Base-by-base conservation (phyloP, 2,113 vertebrate species). In the Brachyhypopomus gauderio region DNA sequence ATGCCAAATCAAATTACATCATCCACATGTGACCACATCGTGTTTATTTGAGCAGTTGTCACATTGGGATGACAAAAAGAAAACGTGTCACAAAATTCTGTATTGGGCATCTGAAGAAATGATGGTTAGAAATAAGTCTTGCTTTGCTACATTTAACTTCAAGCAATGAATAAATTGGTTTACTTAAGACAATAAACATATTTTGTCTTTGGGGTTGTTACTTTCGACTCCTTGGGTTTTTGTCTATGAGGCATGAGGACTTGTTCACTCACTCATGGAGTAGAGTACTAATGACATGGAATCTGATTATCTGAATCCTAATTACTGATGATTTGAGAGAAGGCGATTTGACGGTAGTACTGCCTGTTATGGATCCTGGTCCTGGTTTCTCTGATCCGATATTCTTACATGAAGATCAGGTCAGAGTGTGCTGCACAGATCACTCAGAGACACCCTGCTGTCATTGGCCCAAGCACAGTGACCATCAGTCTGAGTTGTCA, bases 401-500 rank as follows among this genome's bases (percentile, higher is more conserved):
- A 25, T 76, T 84, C 36, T 75, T 62, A 20, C 34, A 0, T 72
- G 23, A 22, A 63, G 30, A 74, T 14, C 23, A 38, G 41, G 67
- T 23, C 9, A 62, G 38, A 62, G 58, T 82, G 17, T 9, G 23
- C 63, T 23, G 30, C 23, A 52, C 19, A 41, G 20, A 23, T 38
- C 30, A 41, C 58, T 38, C 14, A 6, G 48, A 2, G 48, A 27
- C 81, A 70, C 4, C 83, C 88, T 79, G 83, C 85, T 88, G 86
- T 79, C 83, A 80, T 77, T 55, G 77, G 86, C 77, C 79, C 84
- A 80, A 80, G 20, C 67, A 38, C 84, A 67, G 25, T 84, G 78
- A 86, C 86, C 17, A 25, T 83, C 83, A 76, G 56, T 87, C 85
- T 86, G 80, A 85, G 64, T 78, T 87, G 86, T 91, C 89, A 86